phyloP scores from a whole-genome alignment of 2,888 invertebrate species.

The Agrochola circellaris region DNA sequence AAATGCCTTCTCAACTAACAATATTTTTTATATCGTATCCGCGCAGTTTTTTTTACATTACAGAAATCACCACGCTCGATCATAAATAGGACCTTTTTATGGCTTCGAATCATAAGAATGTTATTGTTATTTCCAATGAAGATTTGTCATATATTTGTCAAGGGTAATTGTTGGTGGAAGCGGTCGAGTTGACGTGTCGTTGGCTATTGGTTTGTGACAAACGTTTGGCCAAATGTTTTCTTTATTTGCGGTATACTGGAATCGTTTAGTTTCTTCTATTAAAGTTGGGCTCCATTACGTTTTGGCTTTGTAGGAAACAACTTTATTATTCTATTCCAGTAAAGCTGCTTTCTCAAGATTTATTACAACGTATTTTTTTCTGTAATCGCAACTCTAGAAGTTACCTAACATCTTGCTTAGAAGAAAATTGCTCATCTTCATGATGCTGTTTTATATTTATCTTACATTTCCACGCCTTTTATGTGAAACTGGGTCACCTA shows the following conservation, averaged over 20 bases:
- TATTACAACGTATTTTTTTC: conserved; percentile 49
- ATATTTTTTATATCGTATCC: conserved; percentile 75
- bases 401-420: conserved; percentile 46
- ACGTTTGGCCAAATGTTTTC: conserved; percentile 44
- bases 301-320: conserved; percentile 39
- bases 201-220: conserved; percentile 39
- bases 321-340: conserved; percentile 54
- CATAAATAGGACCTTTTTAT: conserved; percentile 74
- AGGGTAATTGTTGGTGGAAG: conserved; percentile 56
- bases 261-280: conserved; percentile 52
- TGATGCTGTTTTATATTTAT: conserved; percentile 53
- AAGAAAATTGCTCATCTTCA: conserved; percentile 47
- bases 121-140: conserved; percentile 72
- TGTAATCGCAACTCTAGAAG: conserved; percentile 23
- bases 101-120: conserved; percentile 71
- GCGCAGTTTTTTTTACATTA: conserved; percentile 68
- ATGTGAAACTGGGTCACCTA: conserved; percentile 54
- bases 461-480: conserved; percentile 46
- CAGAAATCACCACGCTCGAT: conserved; percentile 69
- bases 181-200: conserved; percentile 52
- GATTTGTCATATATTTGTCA: conserved; percentile 67
- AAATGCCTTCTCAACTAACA: conserved; percentile 78
- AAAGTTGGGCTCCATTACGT: conserved; percentile 40
- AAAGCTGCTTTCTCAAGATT: conserved; percentile 47
- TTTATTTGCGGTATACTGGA: conserved; percentile 41